These are phyloP conservation scores for Noctua janthe DNA, from an alignment of 2,888 invertebrate species.

Conservation along the genomic window DNA sequence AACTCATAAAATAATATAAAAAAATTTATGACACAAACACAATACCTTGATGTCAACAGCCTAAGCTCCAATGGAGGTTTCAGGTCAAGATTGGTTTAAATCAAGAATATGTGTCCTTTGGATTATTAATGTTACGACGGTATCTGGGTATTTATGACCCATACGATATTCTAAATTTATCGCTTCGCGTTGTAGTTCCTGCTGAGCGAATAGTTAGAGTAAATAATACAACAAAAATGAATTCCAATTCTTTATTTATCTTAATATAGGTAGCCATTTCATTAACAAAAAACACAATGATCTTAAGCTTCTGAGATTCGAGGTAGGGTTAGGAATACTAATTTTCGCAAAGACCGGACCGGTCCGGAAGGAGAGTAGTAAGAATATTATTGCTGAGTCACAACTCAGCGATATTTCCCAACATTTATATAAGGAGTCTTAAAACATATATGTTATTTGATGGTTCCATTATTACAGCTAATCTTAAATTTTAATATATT, in stretches of 20 bases:
- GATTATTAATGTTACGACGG: background rate
- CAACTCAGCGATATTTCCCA: background rate
- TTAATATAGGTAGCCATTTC: background rate
- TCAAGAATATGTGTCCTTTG: background rate
- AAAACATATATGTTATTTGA: background rate
- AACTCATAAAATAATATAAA: background rate
- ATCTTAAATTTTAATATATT: slow-evolving; percentile 18
- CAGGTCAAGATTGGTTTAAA: background rate
- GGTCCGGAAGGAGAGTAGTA: background rate
- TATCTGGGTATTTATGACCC: background rate
- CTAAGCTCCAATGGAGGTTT: background rate
- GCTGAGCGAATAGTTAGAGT: background rate
- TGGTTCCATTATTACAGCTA: background rate
- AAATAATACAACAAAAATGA: background rate
- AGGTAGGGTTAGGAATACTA: background rate
- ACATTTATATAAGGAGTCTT: background rate
- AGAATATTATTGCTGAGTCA: background rate
- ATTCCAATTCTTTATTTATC: background rate
- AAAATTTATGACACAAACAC: background rate
- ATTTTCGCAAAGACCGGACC: background rate
- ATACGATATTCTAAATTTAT: background rate
- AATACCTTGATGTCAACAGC: background rate
- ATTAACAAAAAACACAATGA: background rate
- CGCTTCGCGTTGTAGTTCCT: background rate
- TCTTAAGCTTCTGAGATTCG: background rate